Evolutionary conservation across 92 coral and sea anemone species (phyloP).

Genomic region (Anthopleura xanthogrammica): DNA sequence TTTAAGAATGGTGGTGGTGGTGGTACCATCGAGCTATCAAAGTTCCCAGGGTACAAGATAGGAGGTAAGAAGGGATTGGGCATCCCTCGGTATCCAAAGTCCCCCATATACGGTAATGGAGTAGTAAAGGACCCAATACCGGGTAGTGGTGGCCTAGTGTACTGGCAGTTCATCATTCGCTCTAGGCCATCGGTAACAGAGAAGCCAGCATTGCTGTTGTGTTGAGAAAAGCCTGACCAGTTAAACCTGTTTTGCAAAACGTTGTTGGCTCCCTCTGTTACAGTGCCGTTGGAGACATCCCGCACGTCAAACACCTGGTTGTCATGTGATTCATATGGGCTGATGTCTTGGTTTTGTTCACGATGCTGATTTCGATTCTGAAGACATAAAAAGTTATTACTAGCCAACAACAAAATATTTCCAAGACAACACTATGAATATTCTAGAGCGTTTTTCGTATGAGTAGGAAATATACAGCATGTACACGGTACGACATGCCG

Average conservation of each 20-base stretch:
- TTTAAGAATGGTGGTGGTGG: background rate
- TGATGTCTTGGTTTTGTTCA: background rate
- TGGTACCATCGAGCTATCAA: background rate
- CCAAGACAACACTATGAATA: too few species aligned
- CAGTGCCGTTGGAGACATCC: background rate
- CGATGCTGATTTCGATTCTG: background rate
- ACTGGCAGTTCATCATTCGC: background rate
- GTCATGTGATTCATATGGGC: background rate
- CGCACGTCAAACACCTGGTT: background rate
- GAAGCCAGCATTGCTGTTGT: conserved; percentile 5
- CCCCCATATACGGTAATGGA: background rate
- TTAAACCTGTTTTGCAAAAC: background rate
- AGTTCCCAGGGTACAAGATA: conserved; percentile 21
- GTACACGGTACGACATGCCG: too few species aligned
- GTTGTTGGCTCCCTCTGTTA: background rate
- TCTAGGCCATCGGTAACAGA: conserved; percentile 25
- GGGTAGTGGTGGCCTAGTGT: background rate
- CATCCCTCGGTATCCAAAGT: conserved; percentile 21
- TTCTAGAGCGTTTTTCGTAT: background rate
- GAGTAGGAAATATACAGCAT: background rate
- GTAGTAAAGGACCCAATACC: conserved; percentile 5
- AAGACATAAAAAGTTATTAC: background rate
- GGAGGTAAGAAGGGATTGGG: conserved; percentile 16
- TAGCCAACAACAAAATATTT: too few species aligned
- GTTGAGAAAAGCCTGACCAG: conserved; percentile 8